These are phyloP conservation scores for Hemibagrus guttatus DNA, from an alignment of 2,797 vertebrate genomes.

Conservation along the genomic window DNA sequence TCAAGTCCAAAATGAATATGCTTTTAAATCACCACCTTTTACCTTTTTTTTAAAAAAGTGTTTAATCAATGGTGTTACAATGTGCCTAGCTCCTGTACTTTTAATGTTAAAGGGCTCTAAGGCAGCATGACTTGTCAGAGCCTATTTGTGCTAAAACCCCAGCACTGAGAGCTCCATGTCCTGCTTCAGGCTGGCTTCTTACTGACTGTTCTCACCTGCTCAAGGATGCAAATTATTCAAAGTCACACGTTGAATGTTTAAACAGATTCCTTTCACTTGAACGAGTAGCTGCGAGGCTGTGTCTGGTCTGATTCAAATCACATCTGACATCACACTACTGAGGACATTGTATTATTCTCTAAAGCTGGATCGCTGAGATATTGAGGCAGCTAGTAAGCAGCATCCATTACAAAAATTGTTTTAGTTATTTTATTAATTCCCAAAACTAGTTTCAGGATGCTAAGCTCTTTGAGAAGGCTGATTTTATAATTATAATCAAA, in stretches of 20 bases:
- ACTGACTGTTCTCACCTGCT: slow-evolving; percentile 36
- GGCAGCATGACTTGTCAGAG: slow-evolving; percentile 19
- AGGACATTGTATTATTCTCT: slow-evolving; percentile 2
- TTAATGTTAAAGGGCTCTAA: slow-evolving; percentile 31
- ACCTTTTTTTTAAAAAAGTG: not conserved
- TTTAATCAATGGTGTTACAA: slow-evolving; percentile 19
- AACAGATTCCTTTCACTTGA: slow-evolving; percentile 46
- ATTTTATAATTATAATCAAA: not conserved
- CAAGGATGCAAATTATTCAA: slow-evolving; percentile 58
- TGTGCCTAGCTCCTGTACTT: slow-evolving; percentile 5
- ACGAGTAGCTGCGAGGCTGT: not conserved
- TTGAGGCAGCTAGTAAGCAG: not conserved
- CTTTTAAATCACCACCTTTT: slow-evolving; percentile 36
- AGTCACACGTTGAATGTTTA: slow-evolving; percentile 54
- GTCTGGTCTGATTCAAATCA: slow-evolving; percentile 8
- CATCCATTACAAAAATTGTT: too few relatives aligned
- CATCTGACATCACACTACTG: not conserved
- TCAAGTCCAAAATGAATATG: slow-evolving; percentile 32
- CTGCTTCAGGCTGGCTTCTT: slow-evolving; percentile 34
- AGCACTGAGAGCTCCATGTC: slow-evolving; percentile 1
- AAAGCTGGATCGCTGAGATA: not conserved
- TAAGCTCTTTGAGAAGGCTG: not conserved
- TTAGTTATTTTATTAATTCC: not conserved
- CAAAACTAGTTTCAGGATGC: not conserved
- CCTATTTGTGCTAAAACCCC: not conserved